Conservation (phyloP, 30 jellyfish, hydroid and myxozoan species). For the Hydractinia echinata region DNA sequence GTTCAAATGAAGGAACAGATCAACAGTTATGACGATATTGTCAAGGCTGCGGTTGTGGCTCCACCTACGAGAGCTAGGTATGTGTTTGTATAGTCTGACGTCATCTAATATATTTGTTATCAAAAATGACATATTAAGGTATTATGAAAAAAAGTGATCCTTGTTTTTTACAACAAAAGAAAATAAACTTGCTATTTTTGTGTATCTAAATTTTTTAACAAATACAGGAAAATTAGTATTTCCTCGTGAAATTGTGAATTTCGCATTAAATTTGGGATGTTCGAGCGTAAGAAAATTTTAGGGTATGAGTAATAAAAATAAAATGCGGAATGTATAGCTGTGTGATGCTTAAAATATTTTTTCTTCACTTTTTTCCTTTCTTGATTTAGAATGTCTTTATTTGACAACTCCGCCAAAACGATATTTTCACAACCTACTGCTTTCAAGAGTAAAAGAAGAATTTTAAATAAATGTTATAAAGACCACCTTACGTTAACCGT, state of each 20-base stretch:
- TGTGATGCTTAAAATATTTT: neutral
- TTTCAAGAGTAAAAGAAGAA: slow-evolving; percentile 23
- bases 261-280: too few species aligned
- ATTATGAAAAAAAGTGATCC: too few species aligned
- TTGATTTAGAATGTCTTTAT: slow-evolving; percentile 6
- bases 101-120: too few species aligned
- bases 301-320: too few species aligned
- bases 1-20: slow-evolving; percentile 81
- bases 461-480: slow-evolving; percentile 29
- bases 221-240: too few species aligned
- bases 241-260: too few species aligned
- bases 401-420: slow-evolving; percentile 17
- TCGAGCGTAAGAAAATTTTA: too few species aligned
- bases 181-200: too few species aligned
- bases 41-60: slow-evolving; percentile 81
- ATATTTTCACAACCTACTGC: slow-evolving; percentile 6
- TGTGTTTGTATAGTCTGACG: neutral
- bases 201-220: too few species aligned
- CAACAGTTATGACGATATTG: slow-evolving; percentile 63
- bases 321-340: neutral
- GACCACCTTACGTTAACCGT: slow-evolving; percentile 19
- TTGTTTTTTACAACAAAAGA: neutral
- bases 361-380: neutral
- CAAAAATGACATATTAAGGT: too few species aligned
- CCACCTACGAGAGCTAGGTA: slow-evolving; percentile 88